Base-by-base conservation (phyloP, 2,888 invertebrate species). In the Drosophila hawaiiensis region DNA sequence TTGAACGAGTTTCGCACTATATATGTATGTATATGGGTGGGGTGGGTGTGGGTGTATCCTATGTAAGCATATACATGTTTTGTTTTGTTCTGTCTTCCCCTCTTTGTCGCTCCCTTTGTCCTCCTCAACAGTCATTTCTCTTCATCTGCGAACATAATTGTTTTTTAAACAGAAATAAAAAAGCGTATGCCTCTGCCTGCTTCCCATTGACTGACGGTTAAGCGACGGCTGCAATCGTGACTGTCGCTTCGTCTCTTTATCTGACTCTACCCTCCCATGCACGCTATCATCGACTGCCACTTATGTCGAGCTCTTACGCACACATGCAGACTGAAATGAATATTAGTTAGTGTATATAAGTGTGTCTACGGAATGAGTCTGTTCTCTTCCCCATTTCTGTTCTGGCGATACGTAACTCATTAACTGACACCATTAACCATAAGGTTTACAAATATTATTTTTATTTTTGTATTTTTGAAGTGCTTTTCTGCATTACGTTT, bases 91-190 rank as follows among this genome's bases (percentile, higher is more conserved):
- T 47, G 25, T n/a, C 16, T 39, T 52, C n/a, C 33, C 5, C 47
- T 19, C 22, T 37, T 22, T 33, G 7, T n/a, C 58, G 28, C 39
- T 35, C 52, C 16, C 31, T 12, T 29, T 22, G 22, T 22, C 22
- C 16, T 25, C 4, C 39, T 2, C 4, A 25, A n/a, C n/a, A 41
- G 22, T 53, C 14, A 35, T 16, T 59, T 6, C 19, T n/a, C 16
- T 63, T 35, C 68, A 68, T 56, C 67, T 43, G 47, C 50, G 61
- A 75, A 80, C 37, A 64, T 78, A 58, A 63, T 73, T 78, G 61
- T 59, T 52, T 78, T 78, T 68, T 65, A 77, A 77, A 73, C 67
- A 66, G 53, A 78, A 14, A 14, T 41, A 50, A 64, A 52, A 25
- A 52, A 75, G 55, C 76, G 62, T 56, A 62, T 75, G 75, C 63